Conservation (phyloP, 1,140 invertebrate species). For the Thaumatotibia leucotreta region DNA sequence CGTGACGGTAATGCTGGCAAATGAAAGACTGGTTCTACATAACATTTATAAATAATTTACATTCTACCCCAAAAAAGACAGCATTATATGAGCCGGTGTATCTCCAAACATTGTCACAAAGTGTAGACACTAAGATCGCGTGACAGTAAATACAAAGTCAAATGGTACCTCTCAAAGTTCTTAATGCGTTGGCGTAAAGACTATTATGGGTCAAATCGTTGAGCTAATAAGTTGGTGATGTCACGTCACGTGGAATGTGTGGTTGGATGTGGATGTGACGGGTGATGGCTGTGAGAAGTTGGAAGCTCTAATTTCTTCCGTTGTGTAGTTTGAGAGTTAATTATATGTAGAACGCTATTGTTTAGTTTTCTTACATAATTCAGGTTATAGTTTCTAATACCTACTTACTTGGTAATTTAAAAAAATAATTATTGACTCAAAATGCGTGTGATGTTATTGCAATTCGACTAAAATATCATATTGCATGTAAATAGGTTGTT, state of each 20-base stretch:
- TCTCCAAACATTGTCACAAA: neutral
- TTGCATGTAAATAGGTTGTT: too few relatives aligned
- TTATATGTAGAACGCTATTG: neutral
- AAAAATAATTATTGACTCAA: too few relatives aligned
- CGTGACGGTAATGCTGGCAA: too few relatives aligned
- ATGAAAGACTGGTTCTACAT: too few relatives aligned
- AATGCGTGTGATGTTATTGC: too few relatives aligned
- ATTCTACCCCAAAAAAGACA: too few relatives aligned
- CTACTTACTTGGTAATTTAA: too few relatives aligned
- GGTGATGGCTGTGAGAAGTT: neutral
- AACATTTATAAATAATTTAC: too few relatives aligned
- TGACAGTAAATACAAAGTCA: neutral
- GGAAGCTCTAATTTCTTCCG: neutral
- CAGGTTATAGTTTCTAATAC: neutral
- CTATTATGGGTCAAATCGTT: neutral
- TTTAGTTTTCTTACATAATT: neutral
- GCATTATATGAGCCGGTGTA: conserved; percentile 55
- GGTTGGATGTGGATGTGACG: neutral
- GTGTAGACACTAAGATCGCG: neutral
- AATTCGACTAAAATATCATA: too few relatives aligned
- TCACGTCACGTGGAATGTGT: neutral
- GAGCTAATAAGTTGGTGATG: neutral
- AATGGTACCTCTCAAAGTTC: neutral
- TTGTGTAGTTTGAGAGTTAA: neutral
- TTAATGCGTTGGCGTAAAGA: neutral